Conservation (phyloP, 2,888 invertebrate genomes). For the Ichneumon xanthorius region DNA sequence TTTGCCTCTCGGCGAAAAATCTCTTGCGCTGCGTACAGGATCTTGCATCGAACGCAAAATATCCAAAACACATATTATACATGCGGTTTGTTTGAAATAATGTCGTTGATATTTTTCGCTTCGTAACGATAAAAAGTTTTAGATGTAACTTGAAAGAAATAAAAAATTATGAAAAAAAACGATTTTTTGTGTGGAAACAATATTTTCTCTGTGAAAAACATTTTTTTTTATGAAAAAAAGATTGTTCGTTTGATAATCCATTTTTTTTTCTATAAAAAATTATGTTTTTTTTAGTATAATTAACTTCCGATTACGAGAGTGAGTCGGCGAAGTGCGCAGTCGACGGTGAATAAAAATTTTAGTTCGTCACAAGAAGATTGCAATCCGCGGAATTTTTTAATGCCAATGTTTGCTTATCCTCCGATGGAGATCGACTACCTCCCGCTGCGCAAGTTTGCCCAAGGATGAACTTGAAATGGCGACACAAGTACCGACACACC, state of each 20-base stretch:
- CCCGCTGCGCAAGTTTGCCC: conserved; percentile 5
- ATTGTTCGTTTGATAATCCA: no score
- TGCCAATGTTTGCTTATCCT: background rate
- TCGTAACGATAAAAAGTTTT: background rate
- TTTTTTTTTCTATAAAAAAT: no score
- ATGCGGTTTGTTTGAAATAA: background rate
- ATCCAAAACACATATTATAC: background rate
- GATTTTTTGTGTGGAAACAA: background rate
- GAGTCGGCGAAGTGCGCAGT: background rate
- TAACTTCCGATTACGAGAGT: no score
- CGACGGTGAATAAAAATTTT: background rate
- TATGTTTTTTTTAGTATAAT: background rate
- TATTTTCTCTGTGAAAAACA: no score
- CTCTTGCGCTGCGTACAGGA: background rate
- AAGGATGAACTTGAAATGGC: background rate
- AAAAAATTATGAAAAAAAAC: background rate
- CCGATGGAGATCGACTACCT: background rate
- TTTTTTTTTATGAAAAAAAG: no score
- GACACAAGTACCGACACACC: background rate
- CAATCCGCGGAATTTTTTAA: background rate
- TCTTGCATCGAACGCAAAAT: background rate
- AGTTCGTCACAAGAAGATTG: background rate
- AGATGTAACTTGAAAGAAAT: background rate
- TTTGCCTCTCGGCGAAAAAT: conserved; percentile 41
- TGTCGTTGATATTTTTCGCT: background rate